Evolutionary conservation across 1,140 invertebrate genomes (phyloP).

Genomic region (Megathymus violae): DNA sequence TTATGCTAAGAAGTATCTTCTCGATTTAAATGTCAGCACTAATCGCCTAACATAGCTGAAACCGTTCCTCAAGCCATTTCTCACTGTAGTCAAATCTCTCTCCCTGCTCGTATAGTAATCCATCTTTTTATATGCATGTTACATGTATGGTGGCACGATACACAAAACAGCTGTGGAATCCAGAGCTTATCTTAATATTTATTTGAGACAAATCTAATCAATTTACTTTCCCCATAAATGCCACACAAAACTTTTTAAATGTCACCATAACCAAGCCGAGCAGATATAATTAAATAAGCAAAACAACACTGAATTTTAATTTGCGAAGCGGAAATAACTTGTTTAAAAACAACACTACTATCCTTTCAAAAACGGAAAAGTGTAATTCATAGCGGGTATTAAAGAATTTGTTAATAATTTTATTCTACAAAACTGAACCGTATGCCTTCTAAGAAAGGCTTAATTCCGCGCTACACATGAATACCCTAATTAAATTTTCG

Average conservation of each 20-base stretch:
- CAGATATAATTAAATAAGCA: background rate
- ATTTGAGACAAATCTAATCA: no score
- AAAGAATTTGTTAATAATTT: conserved; percentile 14
- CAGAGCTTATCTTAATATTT: no score
- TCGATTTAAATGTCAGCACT: no score
- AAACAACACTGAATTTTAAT: conserved; percentile 30
- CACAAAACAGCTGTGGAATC: no score
- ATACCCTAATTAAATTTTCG: conserved; percentile 46
- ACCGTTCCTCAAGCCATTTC: no score
- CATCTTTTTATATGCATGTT: no score
- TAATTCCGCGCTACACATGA: background rate
- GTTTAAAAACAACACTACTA: conserved; percentile 33
- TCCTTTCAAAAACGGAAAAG: conserved; percentile 23
- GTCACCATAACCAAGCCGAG: background rate
- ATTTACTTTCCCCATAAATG: background rate
- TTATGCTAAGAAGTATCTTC: no score
- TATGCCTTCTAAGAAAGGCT: background rate
- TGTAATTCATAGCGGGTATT: conserved; percentile 32
- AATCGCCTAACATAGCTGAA: no score
- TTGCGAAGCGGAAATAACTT: conserved; percentile 35
- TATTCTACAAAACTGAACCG: background rate
- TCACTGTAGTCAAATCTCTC: no score
- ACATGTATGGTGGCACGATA: no score
- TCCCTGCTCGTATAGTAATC: no score
- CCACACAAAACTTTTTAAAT: background rate